These are phyloP conservation scores for Tamias sibiricus DNA, from an alignment of 2,113 vertebrate species.

Conservation along the genomic window DNA sequence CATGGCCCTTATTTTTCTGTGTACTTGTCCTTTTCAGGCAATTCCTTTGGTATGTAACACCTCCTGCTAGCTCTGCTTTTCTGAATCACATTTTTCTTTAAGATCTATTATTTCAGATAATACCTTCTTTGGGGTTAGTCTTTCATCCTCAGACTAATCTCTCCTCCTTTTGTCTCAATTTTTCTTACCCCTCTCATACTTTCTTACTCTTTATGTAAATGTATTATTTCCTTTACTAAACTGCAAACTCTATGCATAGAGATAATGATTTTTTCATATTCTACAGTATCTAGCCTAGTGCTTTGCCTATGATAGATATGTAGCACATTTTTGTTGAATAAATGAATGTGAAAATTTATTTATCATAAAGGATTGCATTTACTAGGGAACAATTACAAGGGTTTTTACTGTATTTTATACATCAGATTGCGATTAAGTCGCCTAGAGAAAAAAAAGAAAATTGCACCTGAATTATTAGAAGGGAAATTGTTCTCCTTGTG, in stretches of 20 bases:
- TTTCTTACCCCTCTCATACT: not conserved
- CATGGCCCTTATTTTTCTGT: not conserved
- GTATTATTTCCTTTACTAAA: not conserved
- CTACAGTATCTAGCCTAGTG: not conserved
- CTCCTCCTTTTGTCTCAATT: not conserved
- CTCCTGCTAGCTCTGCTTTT: not conserved
- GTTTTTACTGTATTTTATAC: not conserved
- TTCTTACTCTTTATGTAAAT: not conserved
- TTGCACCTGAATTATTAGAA: not conserved
- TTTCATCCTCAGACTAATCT: not conserved
- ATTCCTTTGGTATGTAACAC: not conserved
- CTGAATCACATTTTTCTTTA: constrained; percentile 11
- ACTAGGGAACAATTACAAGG: not conserved
- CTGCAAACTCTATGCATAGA: not conserved
- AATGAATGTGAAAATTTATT: not conserved
- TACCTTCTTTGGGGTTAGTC: not conserved
- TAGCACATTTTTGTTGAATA: not conserved
- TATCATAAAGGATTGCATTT: constrained; percentile 28
- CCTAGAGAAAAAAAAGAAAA: not conserved
- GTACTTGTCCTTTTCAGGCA: not conserved
- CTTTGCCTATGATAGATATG: not conserved
- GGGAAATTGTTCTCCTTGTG: not conserved
- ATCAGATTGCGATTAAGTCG: not conserved
- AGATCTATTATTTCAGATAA: not conserved
- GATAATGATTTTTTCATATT: not conserved